Evolutionary conservation across 2,888 invertebrate genomes (phyloP).

Genomic region (Onthophagus sagittarius): DNA sequence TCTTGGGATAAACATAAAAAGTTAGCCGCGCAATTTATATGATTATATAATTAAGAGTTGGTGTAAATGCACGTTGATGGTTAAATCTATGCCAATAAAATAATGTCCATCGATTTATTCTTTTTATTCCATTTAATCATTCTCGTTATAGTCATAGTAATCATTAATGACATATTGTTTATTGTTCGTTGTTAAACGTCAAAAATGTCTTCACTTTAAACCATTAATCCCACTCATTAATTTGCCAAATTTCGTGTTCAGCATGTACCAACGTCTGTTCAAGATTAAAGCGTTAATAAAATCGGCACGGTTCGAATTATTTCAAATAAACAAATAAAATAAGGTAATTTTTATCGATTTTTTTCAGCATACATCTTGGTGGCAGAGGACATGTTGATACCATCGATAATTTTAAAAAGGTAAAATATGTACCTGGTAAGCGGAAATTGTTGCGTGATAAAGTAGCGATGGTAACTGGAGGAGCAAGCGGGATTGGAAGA

Average conservation of each 20-base stretch:
- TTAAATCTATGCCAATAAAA: neutral
- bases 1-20: slow-evolving; percentile 31
- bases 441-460: slow-evolving; percentile 54
- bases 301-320: neutral
- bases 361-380: neutral
- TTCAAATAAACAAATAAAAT: neutral
- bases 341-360: neutral
- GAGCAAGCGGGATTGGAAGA: slow-evolving; percentile 67
- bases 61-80: slow-evolving; percentile 1
- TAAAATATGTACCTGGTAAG: neutral
- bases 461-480: slow-evolving; percentile 69
- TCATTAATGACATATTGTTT: neutral
- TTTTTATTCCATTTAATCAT: slow-evolving; percentile 5
- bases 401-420: neutral
- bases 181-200: neutral
- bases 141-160: slow-evolving; percentile 1
- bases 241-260: neutral
- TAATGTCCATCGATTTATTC: neutral
- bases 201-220: neutral
- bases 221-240: neutral
- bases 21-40: slow-evolving; percentile 33
- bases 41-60: slow-evolving; percentile 22
- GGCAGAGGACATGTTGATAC: neutral
- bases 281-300: neutral
- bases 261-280: neutral